phyloP scores from a whole-genome alignment of 2,797 vertebrate genomes.

The Pygocentrus nattereri region DNA sequence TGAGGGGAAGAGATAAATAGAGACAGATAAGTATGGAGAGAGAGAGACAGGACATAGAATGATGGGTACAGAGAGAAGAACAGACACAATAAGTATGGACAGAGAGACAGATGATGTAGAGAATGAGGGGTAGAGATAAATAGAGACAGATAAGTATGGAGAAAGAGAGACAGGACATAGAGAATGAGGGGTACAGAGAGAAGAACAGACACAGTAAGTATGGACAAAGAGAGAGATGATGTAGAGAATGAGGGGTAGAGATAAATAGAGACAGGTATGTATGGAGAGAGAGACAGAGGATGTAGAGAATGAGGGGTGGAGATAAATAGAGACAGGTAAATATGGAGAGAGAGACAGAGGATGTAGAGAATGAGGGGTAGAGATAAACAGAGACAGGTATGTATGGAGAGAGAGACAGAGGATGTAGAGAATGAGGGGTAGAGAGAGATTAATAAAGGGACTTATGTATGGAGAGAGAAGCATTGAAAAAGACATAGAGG shows the following conservation, averaged over 20 bases:
- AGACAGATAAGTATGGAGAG: no score
- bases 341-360: not conserved
- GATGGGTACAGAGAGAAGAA: no score
- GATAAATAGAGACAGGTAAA: not conserved
- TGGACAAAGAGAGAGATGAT: no score
- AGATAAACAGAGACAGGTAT: not conserved
- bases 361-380: constrained; percentile 28
- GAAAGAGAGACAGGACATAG: not conserved
- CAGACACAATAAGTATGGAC: no score
- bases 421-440: not conserved
- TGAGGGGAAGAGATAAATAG: no score
- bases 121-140: not conserved
- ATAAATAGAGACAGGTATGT: not conserved
- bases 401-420: not conserved
- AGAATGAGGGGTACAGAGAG: no score
- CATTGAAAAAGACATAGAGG: no score
- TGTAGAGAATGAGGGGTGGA: no score
- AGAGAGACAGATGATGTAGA: no score
- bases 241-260: not conserved
- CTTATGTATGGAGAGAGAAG: not conserved
- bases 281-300: not conserved
- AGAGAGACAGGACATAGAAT: no score
- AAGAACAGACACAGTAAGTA: no score
- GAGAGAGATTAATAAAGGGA: not conserved
- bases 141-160: not conserved